These are phyloP conservation scores for Orientallactaga sibirica DNA, from an alignment of 2,797 vertebrate species.

Conservation along the genomic window DNA sequence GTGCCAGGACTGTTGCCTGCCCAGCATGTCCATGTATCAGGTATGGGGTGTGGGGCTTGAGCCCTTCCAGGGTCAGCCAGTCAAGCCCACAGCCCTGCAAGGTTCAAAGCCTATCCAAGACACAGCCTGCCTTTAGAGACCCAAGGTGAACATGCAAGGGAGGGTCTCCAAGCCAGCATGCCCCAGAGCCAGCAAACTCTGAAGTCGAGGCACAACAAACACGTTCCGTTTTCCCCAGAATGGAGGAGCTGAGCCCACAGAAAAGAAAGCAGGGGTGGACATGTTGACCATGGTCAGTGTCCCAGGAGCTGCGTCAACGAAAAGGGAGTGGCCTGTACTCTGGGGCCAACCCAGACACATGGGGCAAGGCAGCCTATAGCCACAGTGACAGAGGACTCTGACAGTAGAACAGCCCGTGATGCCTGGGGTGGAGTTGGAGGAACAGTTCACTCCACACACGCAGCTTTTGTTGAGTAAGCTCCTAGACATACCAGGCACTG, in stretches of 20 bases:
- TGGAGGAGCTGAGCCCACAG: background rate
- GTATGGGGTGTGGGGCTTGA: background rate
- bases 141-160: fast-evolving
- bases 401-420: background rate
- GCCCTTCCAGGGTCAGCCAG: background rate
- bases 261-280: background rate
- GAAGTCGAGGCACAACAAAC: background rate
- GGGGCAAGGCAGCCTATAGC: background rate
- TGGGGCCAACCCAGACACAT: background rate
- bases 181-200: background rate
- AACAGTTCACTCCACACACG: background rate
- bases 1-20: background rate
- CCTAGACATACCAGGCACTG: background rate
- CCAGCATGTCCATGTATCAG: background rate
- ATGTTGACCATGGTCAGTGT: background rate
- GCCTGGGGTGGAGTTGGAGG: background rate
- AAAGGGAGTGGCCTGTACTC: background rate
- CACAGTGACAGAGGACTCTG: background rate
- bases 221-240: background rate
- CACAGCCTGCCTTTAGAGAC: background rate
- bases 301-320: background rate
- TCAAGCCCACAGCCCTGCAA: background rate
- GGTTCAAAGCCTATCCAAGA: background rate
- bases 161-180: background rate
- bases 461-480: background rate